Base-by-base conservation (phyloP, 2,888 invertebrate genomes). In the Meghimatium bilineatum region DNA sequence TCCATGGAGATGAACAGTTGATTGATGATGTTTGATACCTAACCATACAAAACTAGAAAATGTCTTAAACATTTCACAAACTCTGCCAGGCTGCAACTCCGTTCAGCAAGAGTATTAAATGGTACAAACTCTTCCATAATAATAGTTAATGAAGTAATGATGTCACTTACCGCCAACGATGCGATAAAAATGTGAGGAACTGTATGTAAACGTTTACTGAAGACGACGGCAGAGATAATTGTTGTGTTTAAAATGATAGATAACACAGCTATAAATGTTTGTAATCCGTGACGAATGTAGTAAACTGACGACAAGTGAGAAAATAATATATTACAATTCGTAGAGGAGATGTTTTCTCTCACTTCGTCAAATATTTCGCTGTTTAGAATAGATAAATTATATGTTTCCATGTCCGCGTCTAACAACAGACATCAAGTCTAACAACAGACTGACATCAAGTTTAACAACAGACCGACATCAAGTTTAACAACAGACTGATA, bases 141-240 rank as follows among this genome's bases (percentile, higher is more conserved):
- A 36, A 44, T n/a, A 2, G 49, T 14, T 29, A 8, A 8, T 5
- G 44, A 36, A 12, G 36, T 63, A 17, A 79, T 36, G 1, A 79
- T 0, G 6, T 79, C 69, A 69, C 79, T 69, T 0, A 26, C 44
- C 3, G 79, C 79, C 49, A 79, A 69, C 0, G 79, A 79, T 10
- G 79, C 29, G 8, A 79, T 79, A 32, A 79, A 69, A 8, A 69
- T 20, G 34, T 79, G 29, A 5, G 79, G 32, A n/a, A 63, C 32
- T 26, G 69, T 67, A 0, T 26, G 44, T 6, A 79, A 26, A 69
- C 69, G 44, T 32, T 29, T 44, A 10, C 29, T 69, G 29, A n/a
- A 67, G 52, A 67, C 67, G 32, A 79, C 56, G 29, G 52, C 69
- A 10, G n/a, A 17, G 32, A 79, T 32, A 17, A 79, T 44, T 6